Conservation (phyloP, 1,140 invertebrate species). For the Neodiprion pinetum region DNA sequence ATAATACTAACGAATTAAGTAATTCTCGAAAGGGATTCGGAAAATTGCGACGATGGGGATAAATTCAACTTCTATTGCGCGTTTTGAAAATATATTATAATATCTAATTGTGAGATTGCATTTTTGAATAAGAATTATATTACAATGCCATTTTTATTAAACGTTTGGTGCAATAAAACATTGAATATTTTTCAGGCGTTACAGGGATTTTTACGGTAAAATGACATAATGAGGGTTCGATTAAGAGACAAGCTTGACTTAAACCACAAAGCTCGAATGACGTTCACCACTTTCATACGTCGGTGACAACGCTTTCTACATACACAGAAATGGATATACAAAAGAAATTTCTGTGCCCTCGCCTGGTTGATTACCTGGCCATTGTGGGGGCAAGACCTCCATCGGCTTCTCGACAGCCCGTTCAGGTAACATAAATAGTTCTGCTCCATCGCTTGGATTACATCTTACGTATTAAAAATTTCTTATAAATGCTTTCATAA, state of each 20-base stretch:
- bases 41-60: too few relatives aligned
- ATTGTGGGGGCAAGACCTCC: constrained; percentile 89
- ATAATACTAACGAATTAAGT: too few relatives aligned
- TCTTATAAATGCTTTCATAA: background rate
- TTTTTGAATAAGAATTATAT: too few relatives aligned
- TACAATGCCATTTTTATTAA: too few relatives aligned
- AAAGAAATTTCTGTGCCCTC: constrained; percentile 82
- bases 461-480: background rate
- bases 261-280: constrained; percentile 21
- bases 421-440: constrained; percentile 68
- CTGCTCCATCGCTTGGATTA: background rate
- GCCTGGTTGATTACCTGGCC: constrained; percentile 93
- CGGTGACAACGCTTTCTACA: constrained; percentile 47
- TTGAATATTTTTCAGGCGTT: background rate
- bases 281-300: constrained; percentile 26
- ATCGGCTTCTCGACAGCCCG: constrained; percentile 73
- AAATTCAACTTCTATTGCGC: too few relatives aligned
- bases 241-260: constrained; percentile 25
- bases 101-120: too few relatives aligned
- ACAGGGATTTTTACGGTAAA: constrained; percentile 13
- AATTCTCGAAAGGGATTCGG: too few relatives aligned
- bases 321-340: constrained; percentile 67
- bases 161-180: too few relatives aligned
- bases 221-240: constrained; percentile 40
- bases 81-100: too few relatives aligned